Evolutionary conservation across 2,113 vertebrate genomes (phyloP).

Genomic region (Oncorhynchus mykiss): DNA sequence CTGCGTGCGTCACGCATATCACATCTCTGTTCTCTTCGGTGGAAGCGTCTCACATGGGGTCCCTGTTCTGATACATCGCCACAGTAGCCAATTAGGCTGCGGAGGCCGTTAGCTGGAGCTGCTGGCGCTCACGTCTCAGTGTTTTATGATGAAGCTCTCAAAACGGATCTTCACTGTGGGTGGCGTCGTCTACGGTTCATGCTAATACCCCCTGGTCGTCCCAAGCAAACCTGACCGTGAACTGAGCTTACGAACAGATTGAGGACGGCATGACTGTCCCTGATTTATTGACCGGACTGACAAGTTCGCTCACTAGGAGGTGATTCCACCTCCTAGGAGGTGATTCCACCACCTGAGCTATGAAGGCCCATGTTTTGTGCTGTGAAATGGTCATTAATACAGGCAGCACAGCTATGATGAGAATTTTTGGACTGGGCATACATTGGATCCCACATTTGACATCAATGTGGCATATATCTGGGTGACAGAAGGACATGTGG

Average conservation of each 20-base stretch:
- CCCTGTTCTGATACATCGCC: not conserved
- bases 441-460: not conserved
- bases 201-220: not conserved
- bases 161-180: not conserved
- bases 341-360: not conserved
- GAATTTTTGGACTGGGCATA: not conserved
- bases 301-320: not conserved
- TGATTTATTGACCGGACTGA: not conserved
- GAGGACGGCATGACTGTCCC: not conserved
- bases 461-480: too few relatives aligned
- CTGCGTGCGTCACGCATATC: not conserved
- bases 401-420: not conserved
- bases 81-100: slow-evolving; percentile 1
- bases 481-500: too few relatives aligned
- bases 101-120: not conserved
- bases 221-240: slow-evolving; percentile 15
- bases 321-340: not conserved
- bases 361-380: not conserved
- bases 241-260: not conserved
- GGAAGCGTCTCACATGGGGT: not conserved
- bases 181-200: slow-evolving; percentile 13
- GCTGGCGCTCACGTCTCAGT: slow-evolving; percentile 1
- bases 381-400: too few relatives aligned
- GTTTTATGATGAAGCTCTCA: not conserved
- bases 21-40: not conserved